Percentiles rank a stretch among this genome's conserved stretches.
Evolutionary conservation across 2,888 invertebrate genomes (phyloP).

Genomic region (Flexamia atlantica): DNA sequence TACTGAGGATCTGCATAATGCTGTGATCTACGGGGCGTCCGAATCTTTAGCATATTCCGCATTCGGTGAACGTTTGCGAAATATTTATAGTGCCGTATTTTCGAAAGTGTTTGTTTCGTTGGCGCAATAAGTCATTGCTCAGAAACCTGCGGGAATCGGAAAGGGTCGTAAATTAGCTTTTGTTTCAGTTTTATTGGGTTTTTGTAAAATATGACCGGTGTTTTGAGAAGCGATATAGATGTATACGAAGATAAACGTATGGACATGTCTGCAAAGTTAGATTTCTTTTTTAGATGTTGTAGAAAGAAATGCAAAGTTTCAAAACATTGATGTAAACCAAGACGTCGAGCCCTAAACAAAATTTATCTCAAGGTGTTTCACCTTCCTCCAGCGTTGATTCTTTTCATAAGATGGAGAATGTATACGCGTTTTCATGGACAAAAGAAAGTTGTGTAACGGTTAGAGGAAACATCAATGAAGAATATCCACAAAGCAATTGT

Average conservation of each 20-base stretch:
- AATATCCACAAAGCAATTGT: constrained; percentile 18
- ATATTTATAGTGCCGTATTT: neutral
- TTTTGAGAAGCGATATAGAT: neutral
- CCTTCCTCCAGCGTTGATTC: no score
- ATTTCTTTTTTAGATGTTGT: no score
- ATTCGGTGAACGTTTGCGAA: neutral
- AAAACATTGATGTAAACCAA: no score
- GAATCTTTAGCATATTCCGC: neutral
- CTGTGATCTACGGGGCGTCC: constrained; percentile 9
- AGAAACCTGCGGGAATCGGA: neutral
- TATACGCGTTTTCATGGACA: no score
- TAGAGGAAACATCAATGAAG: neutral
- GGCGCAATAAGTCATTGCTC: neutral
- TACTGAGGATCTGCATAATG: constrained; percentile 37
- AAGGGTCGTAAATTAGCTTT: neutral
- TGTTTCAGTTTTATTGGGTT: neutral
- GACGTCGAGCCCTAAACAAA: no score
- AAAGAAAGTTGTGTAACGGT: no score
- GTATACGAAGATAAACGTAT: no score
- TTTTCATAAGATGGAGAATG: no score
- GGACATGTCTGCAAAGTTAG: no score
- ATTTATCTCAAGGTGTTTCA: no score
- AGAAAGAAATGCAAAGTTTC: no score
- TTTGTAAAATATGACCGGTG: neutral
- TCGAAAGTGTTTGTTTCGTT: constrained; percentile 1